Evolutionary conservation across 1,140 invertebrate genomes (phyloP), one percentile per base, ranked within the genome.

Genomic region (Neuroterus valhalla): DNA sequence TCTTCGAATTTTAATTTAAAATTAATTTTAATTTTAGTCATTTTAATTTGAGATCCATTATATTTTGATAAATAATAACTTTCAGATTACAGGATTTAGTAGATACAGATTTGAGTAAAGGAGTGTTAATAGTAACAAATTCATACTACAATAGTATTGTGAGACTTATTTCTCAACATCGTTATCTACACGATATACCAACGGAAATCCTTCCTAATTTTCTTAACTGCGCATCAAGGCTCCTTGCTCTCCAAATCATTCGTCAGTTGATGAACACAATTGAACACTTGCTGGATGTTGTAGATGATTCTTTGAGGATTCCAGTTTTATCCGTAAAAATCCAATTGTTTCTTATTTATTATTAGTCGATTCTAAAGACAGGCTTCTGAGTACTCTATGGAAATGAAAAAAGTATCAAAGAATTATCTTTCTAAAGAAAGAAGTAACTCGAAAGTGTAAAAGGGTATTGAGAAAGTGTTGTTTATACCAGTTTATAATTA

Each of bases 201-300:
- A 1, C 66, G 68, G 38, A 42, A n/a, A 71, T 52, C 0, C 62
- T 78, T 26, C 21, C 15, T 6, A 14, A 79, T 78, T 86, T 88
- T 50, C 84, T 91, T 52, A 73, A 78, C 4, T 88, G 84, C 46
- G 80, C 89, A 8, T 87, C 89, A 12, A 90, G 88, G 44, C 71
- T 93, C 0, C 82, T 93, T 19, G 88, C 89, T 21, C 85, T 91
- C n/a, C 90, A 92, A 85, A 87, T 93, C 11, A 90, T 90, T 21
- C 84, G 88, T 68, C 75, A 89, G 19, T 89, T 92, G 50, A 89
- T 90, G 45, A 83, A 89, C 3, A 93, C 91, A 1, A 90, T 93
- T 6, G 83, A 91, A 17, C 86, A 92, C 72, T 80, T 93, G 23
- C 81, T 92, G 10, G 80, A 87, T 2, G 78, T 91, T 3, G 90